phyloP scores from a whole-genome alignment of 2,797 vertebrate genomes.

The Melopsittacus undulatus region DNA sequence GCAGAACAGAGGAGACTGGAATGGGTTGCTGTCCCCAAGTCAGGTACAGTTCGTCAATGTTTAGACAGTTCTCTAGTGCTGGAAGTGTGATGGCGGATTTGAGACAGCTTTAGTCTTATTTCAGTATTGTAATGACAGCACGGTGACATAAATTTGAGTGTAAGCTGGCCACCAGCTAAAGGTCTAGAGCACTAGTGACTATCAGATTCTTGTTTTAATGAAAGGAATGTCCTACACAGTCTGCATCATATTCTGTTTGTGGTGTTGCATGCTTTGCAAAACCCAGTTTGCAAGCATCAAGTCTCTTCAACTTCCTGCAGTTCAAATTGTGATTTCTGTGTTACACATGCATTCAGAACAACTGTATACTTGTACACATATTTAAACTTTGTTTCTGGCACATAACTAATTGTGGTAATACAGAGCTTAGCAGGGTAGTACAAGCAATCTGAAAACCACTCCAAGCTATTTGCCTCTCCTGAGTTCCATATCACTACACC shows the following conservation, averaged over 20 bases:
- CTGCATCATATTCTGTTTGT: neutral
- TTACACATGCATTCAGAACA: neutral
- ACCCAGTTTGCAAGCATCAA: neutral
- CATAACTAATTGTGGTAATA: neutral
- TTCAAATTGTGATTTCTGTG: neutral
- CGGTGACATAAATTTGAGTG: neutral
- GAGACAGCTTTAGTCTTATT: neutral
- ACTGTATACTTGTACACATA: neutral
- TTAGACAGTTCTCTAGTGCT: neutral
- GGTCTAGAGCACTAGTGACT: neutral
- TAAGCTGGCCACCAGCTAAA: neutral
- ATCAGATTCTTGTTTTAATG: neutral
- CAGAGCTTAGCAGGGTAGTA: neutral
- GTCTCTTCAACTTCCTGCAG: neutral
- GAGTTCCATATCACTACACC: neutral
- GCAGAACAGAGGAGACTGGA: neutral
- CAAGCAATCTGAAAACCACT: neutral
- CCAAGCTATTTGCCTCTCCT: neutral
- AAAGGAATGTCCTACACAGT: neutral
- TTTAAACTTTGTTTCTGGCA: neutral
- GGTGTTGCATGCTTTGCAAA: neutral
- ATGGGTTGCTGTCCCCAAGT: neutral
- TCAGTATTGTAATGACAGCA: neutral
- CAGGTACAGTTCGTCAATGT: neutral
- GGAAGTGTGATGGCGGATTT: neutral